phyloP scores from a whole-genome alignment of 2,888 invertebrate species.

The Drosophila paucipuncta region DNA sequence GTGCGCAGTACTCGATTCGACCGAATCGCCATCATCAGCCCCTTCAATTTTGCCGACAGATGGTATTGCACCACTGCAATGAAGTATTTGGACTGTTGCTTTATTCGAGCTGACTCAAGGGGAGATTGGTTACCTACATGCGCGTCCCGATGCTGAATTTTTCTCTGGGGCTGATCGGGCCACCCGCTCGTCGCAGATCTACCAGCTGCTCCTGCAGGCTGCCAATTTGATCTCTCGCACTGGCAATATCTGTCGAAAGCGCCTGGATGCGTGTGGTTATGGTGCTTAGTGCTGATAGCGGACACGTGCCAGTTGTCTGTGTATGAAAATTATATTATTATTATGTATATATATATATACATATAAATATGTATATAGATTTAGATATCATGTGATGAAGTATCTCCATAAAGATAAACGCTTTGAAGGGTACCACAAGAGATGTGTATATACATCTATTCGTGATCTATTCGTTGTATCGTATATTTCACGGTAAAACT shows the following conservation, averaged over 20 bases:
- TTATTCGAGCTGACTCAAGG: not conserved
- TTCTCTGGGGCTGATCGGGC: not conserved
- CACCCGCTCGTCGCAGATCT: conserved; percentile 47
- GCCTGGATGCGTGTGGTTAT: conserved; percentile 59
- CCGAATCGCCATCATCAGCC: not conserved
- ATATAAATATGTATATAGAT: not conserved
- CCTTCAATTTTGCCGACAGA: not conserved
- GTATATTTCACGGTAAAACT: not conserved
- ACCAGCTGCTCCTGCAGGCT: conserved; percentile 65
- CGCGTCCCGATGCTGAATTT: conserved; percentile 26
- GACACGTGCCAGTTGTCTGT: conserved; percentile 49
- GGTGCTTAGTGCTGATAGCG: conserved; percentile 47
- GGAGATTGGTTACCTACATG: conserved; percentile 39
- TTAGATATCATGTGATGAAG: not conserved
- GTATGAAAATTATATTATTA: not conserved
- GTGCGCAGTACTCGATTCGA: conserved; percentile 39
- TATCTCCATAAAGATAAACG: not conserved
- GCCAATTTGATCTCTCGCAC: conserved; percentile 51
- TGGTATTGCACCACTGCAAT: conserved; percentile 23
- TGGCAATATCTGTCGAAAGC: conserved; percentile 46
- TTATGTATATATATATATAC: not conserved
- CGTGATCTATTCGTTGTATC: not conserved
- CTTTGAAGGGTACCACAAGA: not conserved
- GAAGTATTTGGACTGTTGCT: not conserved
- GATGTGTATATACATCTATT: too few relatives aligned